Evolutionary conservation across 2,797 vertebrate genomes (phyloP).

Genomic region (Notolabrus celidotus): DNA sequence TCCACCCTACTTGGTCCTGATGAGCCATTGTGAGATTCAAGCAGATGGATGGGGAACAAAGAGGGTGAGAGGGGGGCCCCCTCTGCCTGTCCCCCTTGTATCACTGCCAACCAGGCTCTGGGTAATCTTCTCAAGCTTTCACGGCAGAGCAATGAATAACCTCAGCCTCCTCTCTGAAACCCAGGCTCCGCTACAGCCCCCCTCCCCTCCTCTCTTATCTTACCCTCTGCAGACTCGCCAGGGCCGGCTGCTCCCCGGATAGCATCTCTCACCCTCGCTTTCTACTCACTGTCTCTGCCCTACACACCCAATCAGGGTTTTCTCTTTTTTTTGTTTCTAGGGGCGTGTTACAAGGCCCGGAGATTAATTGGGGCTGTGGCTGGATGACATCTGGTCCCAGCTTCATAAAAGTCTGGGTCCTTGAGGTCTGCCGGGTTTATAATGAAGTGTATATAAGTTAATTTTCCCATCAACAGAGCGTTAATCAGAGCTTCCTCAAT

Average conservation of each 20-base stretch:
- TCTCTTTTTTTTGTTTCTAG: conserved; percentile 70
- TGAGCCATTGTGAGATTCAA: conserved; percentile 90
- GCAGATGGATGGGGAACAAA: conserved; percentile 94
- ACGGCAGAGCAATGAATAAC: conserved; percentile 86
- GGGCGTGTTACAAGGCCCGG: conserved; percentile 83
- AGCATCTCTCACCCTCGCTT: conserved; percentile 86
- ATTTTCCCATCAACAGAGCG: conserved; percentile 91
- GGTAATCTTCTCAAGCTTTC: conserved; percentile 88
- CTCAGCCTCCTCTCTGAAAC: conserved; percentile 81
- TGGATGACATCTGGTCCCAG: conserved; percentile 87
- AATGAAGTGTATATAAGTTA: conserved; percentile 94
- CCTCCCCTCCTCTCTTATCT: conserved; percentile 82
- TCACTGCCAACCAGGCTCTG: conserved; percentile 88
- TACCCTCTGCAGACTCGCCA: conserved; percentile 86
- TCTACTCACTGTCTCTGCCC: conserved; percentile 82
- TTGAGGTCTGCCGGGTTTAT: conserved; percentile 84
- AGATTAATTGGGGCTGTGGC: conserved; percentile 92
- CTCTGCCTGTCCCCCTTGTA: conserved; percentile 82
- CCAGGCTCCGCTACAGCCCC: conserved; percentile 65
- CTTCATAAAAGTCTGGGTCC: conserved; percentile 83
- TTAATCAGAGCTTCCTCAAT: conserved; percentile 82
- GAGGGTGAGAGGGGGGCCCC: conserved; percentile 81
- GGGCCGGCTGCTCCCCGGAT: conserved; percentile 88
- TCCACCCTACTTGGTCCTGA: conserved; percentile 81
- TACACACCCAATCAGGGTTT: conserved; percentile 76